A percentile compares a stretch with the other conserved stretches of the same genome.
These are phyloP conservation scores for Galerucella nymphaeae DNA, from an alignment of 2,888 invertebrate species.

Conservation along the genomic window DNA sequence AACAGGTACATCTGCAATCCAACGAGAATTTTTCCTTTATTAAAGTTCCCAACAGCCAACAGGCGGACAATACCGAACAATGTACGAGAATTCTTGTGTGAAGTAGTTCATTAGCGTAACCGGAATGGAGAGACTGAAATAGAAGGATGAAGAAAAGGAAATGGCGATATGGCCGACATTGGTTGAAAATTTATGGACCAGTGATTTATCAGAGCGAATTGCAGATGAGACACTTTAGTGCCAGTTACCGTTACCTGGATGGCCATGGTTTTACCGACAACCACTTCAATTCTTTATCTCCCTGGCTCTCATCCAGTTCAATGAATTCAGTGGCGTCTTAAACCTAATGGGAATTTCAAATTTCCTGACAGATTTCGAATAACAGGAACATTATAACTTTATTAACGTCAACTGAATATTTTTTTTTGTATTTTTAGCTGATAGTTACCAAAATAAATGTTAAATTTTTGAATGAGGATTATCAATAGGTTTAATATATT, in stretches of 20 bases:
- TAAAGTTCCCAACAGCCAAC: conserved; percentile 25
- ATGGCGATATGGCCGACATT: conserved; percentile 24
- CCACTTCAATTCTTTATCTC: conserved; percentile 59
- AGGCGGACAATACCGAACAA: conserved; percentile 33
- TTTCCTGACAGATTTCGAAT: background rate
- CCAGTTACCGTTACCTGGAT: conserved; percentile 62
- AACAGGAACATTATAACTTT: background rate
- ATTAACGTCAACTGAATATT: too few species aligned
- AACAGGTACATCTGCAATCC: conserved; percentile 22
- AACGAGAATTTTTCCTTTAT: conserved; percentile 31
- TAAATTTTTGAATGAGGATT: too few species aligned
- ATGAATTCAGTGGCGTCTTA: conserved; percentile 34
- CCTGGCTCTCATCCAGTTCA: conserved; percentile 55
- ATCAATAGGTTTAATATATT: too few species aligned
- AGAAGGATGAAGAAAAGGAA: conserved; percentile 14
- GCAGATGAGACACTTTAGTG: conserved; percentile 64
- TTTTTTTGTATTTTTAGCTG: too few species aligned
- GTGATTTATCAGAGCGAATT: conserved; percentile 63
- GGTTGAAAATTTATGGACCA: conserved; percentile 57
- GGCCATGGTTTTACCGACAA: conserved; percentile 57
- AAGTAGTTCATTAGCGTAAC: conserved; percentile 59
- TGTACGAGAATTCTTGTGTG: conserved; percentile 47
- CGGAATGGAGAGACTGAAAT: conserved; percentile 42
- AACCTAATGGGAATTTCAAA: background rate
- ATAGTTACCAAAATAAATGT: too few species aligned